These are phyloP conservation scores for Ormyrus labotus DNA, from an alignment of 2,888 invertebrate species.

Conservation along the genomic window DNA sequence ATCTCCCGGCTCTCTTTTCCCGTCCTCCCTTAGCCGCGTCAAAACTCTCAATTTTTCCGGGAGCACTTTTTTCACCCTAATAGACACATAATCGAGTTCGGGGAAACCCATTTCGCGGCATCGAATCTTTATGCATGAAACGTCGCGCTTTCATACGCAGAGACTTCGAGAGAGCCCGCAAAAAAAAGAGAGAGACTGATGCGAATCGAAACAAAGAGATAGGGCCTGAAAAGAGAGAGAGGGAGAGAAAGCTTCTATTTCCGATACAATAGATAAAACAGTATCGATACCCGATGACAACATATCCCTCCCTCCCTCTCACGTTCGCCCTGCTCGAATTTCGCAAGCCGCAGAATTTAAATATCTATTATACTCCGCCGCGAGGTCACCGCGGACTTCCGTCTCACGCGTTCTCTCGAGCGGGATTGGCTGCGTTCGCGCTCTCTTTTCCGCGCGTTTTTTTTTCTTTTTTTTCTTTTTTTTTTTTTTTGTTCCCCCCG, in stretches of 20 bases:
- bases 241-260: conserved; percentile 60
- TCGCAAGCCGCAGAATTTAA: conserved; percentile 68
- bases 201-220: conserved; percentile 4
- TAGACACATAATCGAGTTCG: conserved; percentile 47
- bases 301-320: conserved; percentile 38
- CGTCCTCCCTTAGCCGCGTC: neutral
- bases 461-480: too few relatives aligned
- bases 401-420: conserved; percentile 5
- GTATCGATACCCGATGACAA: conserved; percentile 67
- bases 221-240: neutral
- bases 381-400: conserved; percentile 45
- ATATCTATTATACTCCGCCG: conserved; percentile 67
- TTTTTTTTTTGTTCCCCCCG: too few relatives aligned
- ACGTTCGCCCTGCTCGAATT: conserved; percentile 58
- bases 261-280: conserved; percentile 66
- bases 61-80: conserved; percentile 26
- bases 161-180: neutral
- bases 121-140: conserved; percentile 56
- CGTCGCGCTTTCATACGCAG: conserved; percentile 42
- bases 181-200: neutral
- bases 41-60: conserved; percentile 24
- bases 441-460: conserved; percentile 21
- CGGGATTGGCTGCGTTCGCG: conserved; percentile 21
- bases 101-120: conserved; percentile 33
- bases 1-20: neutral